Base-by-base conservation (phyloP, 1,140 invertebrate species). In the Zophobas atratus region DNA sequence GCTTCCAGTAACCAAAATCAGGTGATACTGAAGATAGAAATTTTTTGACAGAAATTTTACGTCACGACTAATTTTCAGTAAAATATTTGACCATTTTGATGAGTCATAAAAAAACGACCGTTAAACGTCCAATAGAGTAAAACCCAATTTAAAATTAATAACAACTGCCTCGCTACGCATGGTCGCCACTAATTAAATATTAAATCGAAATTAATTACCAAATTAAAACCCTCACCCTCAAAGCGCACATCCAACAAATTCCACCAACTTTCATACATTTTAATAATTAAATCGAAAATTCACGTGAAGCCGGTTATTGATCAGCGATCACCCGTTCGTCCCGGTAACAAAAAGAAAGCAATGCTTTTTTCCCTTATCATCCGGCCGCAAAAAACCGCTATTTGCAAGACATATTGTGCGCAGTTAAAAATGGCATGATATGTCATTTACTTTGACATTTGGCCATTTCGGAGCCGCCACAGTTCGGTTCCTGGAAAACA, bases 401-500 rank as follows among this genome's bases (percentile, higher is more conserved):
- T 67, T 67, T 67, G 60, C 60, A 67, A 67, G 60, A 67, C 60
- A 67, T 67, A 67, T 67, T 67, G 60, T 43, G 34, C 33, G 57
- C 38, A 39, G 57, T 67, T 43, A 74, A 78, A 77, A 78, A 63
- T 67, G 56, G 71, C 71, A 51, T 75, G 77, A 78, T 78, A 78
- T 73, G 71, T 75, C 70, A 75, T 78, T 70, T 67, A 43, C 34
- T 35, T 48, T 67, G 77, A 78, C 77, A 70, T 78, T 67, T 73
- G 70, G 32, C 77, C 53, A 53, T 78, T 78, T 67, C 49, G 57
- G 43, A 67, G 38, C 5, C 43, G 43, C 70, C 77, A 38, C 77
- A 74, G 43, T 78, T 75, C 56, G 70, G 70, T 78, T 75, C 56
- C 38, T 78, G 70, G 77, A 74, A 78, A 78, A 70, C 70, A 75